Evolutionary conservation across 2,113 vertebrate genomes (phyloP).

Genomic region (Equus przewalskii): DNA sequence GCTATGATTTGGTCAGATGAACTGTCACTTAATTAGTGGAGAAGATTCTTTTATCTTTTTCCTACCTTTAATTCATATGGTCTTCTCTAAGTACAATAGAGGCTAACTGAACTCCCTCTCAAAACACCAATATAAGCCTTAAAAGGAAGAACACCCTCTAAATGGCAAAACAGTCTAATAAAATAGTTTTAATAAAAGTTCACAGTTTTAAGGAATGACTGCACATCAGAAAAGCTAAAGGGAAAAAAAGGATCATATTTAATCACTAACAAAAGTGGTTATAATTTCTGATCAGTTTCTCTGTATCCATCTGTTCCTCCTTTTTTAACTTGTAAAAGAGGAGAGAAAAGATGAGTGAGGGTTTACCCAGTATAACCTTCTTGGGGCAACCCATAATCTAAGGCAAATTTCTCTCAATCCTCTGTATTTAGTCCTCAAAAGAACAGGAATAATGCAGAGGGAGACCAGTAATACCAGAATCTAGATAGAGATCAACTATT

Average conservation of each 20-base stretch:
- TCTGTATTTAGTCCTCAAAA: not conserved
- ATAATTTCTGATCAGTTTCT: slow-evolving; percentile 47
- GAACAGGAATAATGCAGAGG: not conserved
- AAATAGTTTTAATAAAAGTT: slow-evolving; percentile 18
- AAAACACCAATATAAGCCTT: slow-evolving; percentile 8
- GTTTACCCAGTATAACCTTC: not conserved
- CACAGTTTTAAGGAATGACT: not conserved
- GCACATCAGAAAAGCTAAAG: slow-evolving; percentile 6
- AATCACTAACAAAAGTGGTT: not conserved
- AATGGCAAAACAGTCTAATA: not conserved
- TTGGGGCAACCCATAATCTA: slow-evolving; percentile 16
- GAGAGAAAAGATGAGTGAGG: not conserved
- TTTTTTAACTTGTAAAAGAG: slow-evolving; percentile 4
- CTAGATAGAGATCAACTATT: not conserved
- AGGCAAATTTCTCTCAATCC: not conserved
- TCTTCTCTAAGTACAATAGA: not conserved
- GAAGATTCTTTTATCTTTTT: not conserved
- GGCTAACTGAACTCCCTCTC: not conserved
- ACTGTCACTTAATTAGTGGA: not conserved
- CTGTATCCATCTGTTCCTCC: not conserved
- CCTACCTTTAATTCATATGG: not conserved
- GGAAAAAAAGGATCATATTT: not conserved
- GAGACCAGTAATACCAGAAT: not conserved
- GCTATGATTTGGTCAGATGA: not conserved
- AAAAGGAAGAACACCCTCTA: not conserved